Evolutionary conservation across 2,888 invertebrate species (phyloP).

Genomic region (Hydroisotoma schaefferi): DNA sequence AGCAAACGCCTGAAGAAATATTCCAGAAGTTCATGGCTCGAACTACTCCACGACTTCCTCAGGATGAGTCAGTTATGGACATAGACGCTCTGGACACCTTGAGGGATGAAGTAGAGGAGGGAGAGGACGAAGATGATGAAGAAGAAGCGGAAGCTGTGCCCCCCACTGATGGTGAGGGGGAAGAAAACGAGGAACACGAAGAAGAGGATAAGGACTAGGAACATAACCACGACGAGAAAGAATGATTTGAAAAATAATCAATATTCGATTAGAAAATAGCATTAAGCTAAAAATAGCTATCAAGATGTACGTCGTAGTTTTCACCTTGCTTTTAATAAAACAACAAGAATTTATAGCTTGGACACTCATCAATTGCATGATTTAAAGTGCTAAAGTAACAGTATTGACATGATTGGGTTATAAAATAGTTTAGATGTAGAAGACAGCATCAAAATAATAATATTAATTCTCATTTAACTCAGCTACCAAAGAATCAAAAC

Average conservation of each 20-base stretch:
- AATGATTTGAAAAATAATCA: not conserved
- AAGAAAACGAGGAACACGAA: conserved; percentile 7
- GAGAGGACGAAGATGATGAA: not conserved
- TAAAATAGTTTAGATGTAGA: too few relatives aligned
- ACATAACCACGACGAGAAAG: not conserved
- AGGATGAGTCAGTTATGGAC: conserved; percentile 5
- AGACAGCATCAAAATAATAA: too few relatives aligned
- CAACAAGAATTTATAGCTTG: too few relatives aligned
- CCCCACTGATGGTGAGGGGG: not conserved
- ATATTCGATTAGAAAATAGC: not conserved
- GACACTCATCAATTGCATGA: too few relatives aligned
- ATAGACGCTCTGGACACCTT: conserved; percentile 7
- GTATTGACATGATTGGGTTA: too few relatives aligned
- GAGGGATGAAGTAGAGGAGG: not conserved
- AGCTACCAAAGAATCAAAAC: too few relatives aligned
- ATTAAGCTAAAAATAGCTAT: not conserved
- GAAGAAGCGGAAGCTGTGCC: not conserved
- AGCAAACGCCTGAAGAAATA: conserved; percentile 28
- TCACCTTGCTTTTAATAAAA: too few relatives aligned
- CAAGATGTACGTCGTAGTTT: too few relatives aligned
- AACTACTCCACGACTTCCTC: conserved; percentile 14
- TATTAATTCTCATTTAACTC: too few relatives aligned
- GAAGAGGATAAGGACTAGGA: not conserved
- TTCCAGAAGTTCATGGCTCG: conserved; percentile 40
- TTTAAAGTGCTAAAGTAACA: too few relatives aligned